Percentiles rank a stretch among this genome's conserved stretches.
phyloP scores from a whole-genome alignment of 92 coral and sea anemone species.

The Anthopleura xanthogrammica region DNA sequence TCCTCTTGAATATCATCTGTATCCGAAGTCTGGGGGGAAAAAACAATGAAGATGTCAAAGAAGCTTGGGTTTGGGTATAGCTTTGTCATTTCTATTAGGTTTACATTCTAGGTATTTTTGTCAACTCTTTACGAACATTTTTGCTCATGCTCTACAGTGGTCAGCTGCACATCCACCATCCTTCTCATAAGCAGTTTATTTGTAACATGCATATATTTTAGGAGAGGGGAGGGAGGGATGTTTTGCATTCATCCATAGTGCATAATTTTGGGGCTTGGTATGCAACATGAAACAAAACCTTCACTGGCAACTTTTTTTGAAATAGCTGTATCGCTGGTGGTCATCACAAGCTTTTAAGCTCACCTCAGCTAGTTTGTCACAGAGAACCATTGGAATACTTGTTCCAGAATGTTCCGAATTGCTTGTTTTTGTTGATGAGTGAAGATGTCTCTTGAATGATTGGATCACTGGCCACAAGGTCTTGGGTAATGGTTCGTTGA shows the following conservation, averaged over 20 bases:
- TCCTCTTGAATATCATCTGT: not conserved
- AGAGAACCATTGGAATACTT: slow-evolving; percentile 38
- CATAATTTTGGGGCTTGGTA: not conserved
- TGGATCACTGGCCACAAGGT: slow-evolving; percentile 74
- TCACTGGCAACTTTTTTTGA: too few relatives aligned
- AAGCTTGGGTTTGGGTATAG: too few relatives aligned
- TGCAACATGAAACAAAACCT: too few relatives aligned
- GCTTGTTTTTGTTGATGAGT: slow-evolving; percentile 21
- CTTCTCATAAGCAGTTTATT: too few relatives aligned
- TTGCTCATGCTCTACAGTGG: too few relatives aligned
- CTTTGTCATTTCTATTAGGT: too few relatives aligned
- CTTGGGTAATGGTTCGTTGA: slow-evolving; percentile 68
- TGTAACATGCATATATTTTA: too few relatives aligned
- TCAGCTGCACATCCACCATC: too few relatives aligned
- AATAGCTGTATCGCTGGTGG: not conserved
- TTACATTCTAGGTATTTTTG: too few relatives aligned
- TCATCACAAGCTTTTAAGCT: not conserved
- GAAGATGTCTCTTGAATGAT: slow-evolving; percentile 81
- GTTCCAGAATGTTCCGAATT: slow-evolving; percentile 18
- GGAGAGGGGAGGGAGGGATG: too few relatives aligned
- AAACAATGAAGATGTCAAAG: not conserved
- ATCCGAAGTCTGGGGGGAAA: not conserved
- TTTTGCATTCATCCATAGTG: not conserved
- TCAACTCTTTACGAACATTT: too few relatives aligned
- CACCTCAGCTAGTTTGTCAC: slow-evolving; percentile 48